Conservation (phyloP, 2,113 vertebrate species). For the Aphyosemion australe region DNA sequence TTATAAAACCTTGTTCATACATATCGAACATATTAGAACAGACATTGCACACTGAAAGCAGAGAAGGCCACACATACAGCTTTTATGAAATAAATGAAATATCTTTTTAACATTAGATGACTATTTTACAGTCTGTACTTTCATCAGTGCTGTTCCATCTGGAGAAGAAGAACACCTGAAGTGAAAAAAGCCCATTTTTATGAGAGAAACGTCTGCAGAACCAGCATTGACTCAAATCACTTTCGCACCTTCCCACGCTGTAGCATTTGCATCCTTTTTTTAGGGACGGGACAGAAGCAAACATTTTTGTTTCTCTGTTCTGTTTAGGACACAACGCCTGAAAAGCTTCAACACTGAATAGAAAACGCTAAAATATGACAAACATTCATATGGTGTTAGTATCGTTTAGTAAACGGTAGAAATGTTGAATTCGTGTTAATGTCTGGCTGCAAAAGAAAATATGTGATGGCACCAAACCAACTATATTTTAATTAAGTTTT, state of each 20-base stretch:
- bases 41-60: background rate
- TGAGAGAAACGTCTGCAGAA: slow-evolving; percentile 36
- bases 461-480: no score
- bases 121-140: slow-evolving; percentile 19
- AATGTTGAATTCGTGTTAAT: no score
- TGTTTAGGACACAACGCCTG: slow-evolving; percentile 40
- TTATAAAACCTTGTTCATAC: no score
- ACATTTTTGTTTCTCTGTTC: slow-evolving; percentile 24
- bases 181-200: slow-evolving; percentile 51
- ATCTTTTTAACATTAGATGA: background rate
- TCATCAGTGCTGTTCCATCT: slow-evolving; percentile 22
- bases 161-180: slow-evolving; percentile 46
- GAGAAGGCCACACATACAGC: background rate
- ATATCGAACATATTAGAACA: no score
- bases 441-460: no score
- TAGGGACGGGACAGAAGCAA: slow-evolving; percentile 45
- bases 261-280: slow-evolving; percentile 51
- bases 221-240: slow-evolving; percentile 54
- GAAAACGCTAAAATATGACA: background rate
- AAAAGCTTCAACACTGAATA: slow-evolving; percentile 25
- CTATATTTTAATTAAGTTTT: no score
- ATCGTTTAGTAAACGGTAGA: no score
- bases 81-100: background rate
- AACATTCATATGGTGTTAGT: no score
- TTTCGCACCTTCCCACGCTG: slow-evolving; percentile 65